These are phyloP conservation scores for Tenthredo scrophulariae DNA, from an alignment of 2,888 invertebrate genomes.

Conservation along the genomic window DNA sequence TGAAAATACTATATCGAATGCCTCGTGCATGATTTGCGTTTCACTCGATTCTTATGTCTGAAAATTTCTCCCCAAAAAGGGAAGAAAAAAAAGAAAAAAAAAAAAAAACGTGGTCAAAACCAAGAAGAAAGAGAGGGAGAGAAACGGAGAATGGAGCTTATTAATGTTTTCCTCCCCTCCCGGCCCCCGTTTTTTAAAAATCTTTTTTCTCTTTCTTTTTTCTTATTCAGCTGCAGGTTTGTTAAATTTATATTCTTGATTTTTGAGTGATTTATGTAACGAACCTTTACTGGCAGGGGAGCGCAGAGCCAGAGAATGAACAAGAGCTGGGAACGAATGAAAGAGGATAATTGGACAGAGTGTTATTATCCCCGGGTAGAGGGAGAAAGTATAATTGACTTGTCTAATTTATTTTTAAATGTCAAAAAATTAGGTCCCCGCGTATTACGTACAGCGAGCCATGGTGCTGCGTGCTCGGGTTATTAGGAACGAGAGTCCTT, in stretches of 20 bases:
- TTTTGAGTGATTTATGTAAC: conserved; percentile 48
- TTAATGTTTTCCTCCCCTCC: not conserved
- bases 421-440: conserved; percentile 47
- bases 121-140: not conserved
- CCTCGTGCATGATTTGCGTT: no score
- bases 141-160: not conserved
- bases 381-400: conserved; percentile 40
- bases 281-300: conserved; percentile 29
- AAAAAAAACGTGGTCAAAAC: not conserved
- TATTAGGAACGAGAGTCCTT: not conserved
- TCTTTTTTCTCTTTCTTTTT: not conserved
- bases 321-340: conserved; percentile 32
- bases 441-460: not conserved
- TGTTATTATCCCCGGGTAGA: conserved; percentile 44
- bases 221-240: not conserved
- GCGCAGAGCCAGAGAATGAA: conserved; percentile 17
- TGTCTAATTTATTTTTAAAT: conserved; percentile 48
- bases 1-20: no score
- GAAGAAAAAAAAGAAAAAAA: not conserved
- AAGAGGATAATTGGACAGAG: conserved; percentile 52
- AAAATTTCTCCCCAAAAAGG: not conserved
- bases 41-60: not conserved
- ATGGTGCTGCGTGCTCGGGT: not conserved
- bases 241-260: conserved; percentile 40
- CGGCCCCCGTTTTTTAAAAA: not conserved